Percentiles rank a stretch among this genome's conserved stretches.
These are phyloP conservation scores for Globia sparganii DNA, from an alignment of 2,888 invertebrate genomes.

Conservation along the genomic window DNA sequence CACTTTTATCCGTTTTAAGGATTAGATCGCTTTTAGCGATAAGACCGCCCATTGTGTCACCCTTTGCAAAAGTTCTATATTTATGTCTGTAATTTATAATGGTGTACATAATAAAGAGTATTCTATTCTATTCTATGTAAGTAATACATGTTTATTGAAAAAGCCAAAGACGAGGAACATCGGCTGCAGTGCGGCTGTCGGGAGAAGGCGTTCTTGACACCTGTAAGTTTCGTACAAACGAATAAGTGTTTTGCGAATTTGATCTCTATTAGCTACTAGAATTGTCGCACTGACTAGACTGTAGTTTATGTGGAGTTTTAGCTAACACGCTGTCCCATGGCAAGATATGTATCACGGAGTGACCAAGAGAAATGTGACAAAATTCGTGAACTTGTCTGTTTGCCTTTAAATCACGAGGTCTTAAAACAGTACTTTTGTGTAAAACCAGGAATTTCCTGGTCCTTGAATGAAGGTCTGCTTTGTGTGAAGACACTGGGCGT, in stretches of 20 bases:
- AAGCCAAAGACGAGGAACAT: background rate
- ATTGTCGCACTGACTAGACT: background rate
- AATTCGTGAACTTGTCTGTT: background rate
- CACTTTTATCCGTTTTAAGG: too few species aligned
- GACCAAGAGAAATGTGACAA: background rate
- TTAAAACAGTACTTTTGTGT: slow-evolving; percentile 25
- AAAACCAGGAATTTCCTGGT: slow-evolving; percentile 20
- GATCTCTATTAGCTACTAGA: background rate
- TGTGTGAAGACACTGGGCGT: slow-evolving; percentile 38
- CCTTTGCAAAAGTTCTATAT: too few species aligned
- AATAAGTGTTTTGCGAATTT: background rate
- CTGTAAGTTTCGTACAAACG: background rate
- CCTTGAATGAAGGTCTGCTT: slow-evolving; percentile 37
- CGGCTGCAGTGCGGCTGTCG: too few species aligned
- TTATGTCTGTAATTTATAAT: too few species aligned
- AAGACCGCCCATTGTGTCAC: too few species aligned
- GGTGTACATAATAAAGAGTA: too few species aligned
- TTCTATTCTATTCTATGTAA: too few species aligned
- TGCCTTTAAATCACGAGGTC: background rate
- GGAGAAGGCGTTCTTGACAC: background rate
- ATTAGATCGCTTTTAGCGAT: too few species aligned
- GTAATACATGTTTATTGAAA: slow-evolving; percentile 5
- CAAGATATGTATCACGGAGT: background rate
- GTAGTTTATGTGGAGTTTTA: background rate
- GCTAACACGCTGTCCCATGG: background rate